Conservation (phyloP, 2,113 vertebrate species). For the Ahaetulla prasina region DNA sequence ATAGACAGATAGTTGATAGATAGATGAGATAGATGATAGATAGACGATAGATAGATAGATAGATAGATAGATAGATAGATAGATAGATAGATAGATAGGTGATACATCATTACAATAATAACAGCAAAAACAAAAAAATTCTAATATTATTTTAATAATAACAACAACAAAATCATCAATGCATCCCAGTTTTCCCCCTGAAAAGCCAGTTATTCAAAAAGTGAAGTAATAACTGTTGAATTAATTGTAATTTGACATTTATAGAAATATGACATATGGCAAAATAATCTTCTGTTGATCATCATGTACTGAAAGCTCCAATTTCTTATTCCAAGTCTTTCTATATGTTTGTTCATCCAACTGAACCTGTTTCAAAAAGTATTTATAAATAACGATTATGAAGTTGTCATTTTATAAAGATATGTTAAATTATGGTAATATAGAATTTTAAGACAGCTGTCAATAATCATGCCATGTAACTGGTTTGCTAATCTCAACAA, state of each 20-base stretch:
- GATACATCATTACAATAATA: neutral
- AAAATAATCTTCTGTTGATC: neutral
- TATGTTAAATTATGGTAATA: neutral
- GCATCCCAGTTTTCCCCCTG: neutral
- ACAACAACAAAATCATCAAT: neutral
- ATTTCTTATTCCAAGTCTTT: neutral
- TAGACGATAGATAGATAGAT: too few species aligned
- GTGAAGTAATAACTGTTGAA: neutral
- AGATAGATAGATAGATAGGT: too few species aligned
- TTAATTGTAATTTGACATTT: neutral
- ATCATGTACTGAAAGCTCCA: neutral
- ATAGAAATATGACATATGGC: neutral
- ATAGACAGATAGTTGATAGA: too few species aligned
- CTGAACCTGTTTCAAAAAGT: neutral
- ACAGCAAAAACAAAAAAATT: neutral
- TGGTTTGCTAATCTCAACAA: neutral
- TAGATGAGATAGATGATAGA: too few species aligned
- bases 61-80: too few species aligned
- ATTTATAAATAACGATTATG: neutral
- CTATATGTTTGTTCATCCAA: neutral
- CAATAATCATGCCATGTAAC: neutral
- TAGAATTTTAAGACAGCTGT: neutral
- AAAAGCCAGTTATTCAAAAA: neutral
- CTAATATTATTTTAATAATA: neutral
- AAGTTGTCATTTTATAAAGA: neutral